These are phyloP conservation scores for Nautilus pompilius DNA, from an alignment of 1,140 invertebrate species.

Conservation along the genomic window DNA sequence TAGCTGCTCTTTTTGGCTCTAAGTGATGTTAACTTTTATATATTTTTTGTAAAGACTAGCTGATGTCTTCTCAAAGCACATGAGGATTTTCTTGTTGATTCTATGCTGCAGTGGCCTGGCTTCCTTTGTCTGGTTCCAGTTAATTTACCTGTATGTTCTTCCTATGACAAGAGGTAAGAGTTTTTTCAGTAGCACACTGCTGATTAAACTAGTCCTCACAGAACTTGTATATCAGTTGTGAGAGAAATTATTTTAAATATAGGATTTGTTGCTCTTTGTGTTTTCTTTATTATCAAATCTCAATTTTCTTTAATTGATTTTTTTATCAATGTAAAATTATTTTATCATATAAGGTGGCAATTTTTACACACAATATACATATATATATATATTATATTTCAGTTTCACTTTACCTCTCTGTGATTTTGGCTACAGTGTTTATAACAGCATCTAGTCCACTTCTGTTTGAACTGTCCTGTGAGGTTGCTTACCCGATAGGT, in stretches of 20 bases:
- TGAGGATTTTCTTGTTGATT: slow-evolving; percentile 31
- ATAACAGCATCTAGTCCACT: slow-evolving; percentile 43
- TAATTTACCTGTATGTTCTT: slow-evolving; percentile 13
- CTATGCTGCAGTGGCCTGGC: slow-evolving; percentile 17
- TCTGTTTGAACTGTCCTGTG: slow-evolving; percentile 58
- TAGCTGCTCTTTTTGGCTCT: not conserved
- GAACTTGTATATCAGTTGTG: not conserved
- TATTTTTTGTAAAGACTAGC: slow-evolving; percentile 25
- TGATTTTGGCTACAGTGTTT: slow-evolving; percentile 33
- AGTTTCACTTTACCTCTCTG: slow-evolving; percentile 12
- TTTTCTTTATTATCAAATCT: not conserved
- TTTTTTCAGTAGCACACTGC: no score
- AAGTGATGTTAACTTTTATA: not conserved
- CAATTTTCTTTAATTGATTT: not conserved
- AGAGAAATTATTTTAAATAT: not conserved
- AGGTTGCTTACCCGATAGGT: slow-evolving; percentile 58
- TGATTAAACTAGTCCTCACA: no score
- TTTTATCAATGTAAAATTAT: not conserved
- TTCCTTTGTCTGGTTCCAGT: slow-evolving; percentile 15
- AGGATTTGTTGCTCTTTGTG: not conserved
- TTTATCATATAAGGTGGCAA: not conserved
- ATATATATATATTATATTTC: not conserved
- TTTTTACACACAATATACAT: not conserved
- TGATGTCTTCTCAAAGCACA: slow-evolving; percentile 25
- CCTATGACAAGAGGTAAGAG: slow-evolving; percentile 16